phyloP scores from a whole-genome alignment of 2,888 invertebrate genomes.

The Nomada ferruginata region DNA sequence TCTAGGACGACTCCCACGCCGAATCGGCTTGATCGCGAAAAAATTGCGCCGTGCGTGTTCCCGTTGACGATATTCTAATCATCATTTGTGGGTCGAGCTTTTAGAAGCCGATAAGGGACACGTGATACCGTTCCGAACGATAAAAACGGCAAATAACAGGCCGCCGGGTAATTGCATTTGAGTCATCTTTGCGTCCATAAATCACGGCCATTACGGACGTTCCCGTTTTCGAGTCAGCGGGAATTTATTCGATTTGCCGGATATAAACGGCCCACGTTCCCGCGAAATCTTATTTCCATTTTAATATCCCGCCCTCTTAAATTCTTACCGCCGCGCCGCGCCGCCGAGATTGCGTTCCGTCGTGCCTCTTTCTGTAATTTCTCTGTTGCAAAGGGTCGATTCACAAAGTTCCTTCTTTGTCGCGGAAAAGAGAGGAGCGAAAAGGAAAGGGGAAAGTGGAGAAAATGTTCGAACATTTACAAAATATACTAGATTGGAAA shows the following conservation, averaged over 20 bases:
- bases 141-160: conserved; percentile 15
- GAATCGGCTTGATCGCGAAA: background rate
- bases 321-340: background rate
- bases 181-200: background rate
- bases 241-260: conserved; percentile 38
- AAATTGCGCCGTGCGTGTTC: background rate
- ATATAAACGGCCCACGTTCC: background rate
- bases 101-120: conserved; percentile 3
- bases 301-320: conserved; percentile 26
- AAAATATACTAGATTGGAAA: too few relatives aligned
- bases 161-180: conserved; percentile 29
- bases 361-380: background rate
- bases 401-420: too few relatives aligned
- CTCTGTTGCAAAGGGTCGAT: background rate
- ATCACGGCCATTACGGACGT: background rate
- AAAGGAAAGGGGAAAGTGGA: background rate
- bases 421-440: background rate
- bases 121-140: background rate
- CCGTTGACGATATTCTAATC: conserved; percentile 8
- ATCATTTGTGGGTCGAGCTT: background rate
- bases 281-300: conserved; percentile 48
- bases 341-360: conserved; percentile 8
- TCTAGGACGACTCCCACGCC: background rate
- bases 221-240: conserved; percentile 14
- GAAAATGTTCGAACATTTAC: background rate